These are phyloP conservation scores for Pachymerium ferrugineum DNA, from an alignment of 2,888 invertebrate genomes.

Conservation along the genomic window DNA sequence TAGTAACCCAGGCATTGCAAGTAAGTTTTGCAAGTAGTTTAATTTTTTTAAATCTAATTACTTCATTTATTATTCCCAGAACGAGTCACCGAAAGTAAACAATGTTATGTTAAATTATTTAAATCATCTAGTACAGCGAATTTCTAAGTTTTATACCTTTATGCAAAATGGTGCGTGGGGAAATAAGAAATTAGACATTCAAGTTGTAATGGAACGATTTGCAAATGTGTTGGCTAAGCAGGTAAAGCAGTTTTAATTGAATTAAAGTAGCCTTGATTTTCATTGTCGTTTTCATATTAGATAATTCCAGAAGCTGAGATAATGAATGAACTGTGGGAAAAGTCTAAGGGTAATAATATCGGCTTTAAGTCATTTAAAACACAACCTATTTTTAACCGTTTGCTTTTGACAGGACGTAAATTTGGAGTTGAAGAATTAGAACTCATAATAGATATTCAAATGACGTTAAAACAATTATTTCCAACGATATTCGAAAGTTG, in stretches of 20 bases:
- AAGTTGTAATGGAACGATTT: background rate
- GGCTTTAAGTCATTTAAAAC: too few species aligned
- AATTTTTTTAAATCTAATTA: background rate
- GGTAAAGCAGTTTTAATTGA: too few species aligned
- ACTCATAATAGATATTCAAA: background rate
- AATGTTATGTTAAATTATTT: background rate
- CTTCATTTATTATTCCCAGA: background rate
- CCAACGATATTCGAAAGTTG: background rate
- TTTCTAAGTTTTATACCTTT: background rate
- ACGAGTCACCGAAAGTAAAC: background rate
- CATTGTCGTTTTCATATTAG: background rate
- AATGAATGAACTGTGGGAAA: background rate
- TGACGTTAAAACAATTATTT: background rate
- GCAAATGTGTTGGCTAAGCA: too few species aligned
- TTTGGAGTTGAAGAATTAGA: background rate
- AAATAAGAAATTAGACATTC: background rate
- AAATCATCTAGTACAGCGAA: background rate
- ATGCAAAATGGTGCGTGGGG: background rate
- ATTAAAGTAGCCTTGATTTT: too few species aligned
- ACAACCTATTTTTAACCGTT: background rate
- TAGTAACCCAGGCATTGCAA: background rate
- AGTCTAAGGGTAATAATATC: background rate
- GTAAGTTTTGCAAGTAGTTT: background rate
- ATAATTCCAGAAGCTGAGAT: background rate
- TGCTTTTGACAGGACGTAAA: background rate